These are phyloP conservation scores for Asarcornis scutulata DNA, from an alignment of 2,113 vertebrate genomes.

Conservation along the genomic window DNA sequence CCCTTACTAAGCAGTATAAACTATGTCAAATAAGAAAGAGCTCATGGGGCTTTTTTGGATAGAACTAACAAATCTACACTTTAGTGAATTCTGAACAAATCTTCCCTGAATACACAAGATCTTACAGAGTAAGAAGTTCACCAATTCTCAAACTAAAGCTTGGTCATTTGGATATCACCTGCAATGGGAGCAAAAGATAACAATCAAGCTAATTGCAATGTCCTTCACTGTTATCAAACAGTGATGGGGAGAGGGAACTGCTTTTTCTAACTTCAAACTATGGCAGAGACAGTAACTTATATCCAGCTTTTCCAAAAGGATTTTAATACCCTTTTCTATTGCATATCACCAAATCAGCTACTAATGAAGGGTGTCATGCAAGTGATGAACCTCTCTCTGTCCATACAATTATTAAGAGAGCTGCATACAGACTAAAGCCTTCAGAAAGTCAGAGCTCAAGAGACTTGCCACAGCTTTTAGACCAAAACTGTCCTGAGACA, in stretches of 20 bases:
- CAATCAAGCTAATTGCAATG: not conserved
- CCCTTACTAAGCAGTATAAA: conserved; percentile 51
- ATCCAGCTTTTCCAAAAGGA: not conserved
- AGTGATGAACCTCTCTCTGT: not conserved
- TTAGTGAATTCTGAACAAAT: conserved; percentile 25
- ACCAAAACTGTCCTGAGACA: not conserved
- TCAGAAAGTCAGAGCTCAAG: not conserved
- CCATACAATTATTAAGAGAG: not conserved
- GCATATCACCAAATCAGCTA: not conserved
- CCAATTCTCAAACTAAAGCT: not conserved
- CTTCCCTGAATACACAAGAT: not conserved
- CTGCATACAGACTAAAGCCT: not conserved
- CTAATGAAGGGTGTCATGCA: not conserved
- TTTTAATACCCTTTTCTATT: not conserved
- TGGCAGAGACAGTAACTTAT: not conserved
- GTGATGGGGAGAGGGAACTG: not conserved
- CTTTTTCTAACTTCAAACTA: not conserved
- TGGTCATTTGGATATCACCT: not conserved
- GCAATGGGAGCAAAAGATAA: not conserved
- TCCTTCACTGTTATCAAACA: not conserved
- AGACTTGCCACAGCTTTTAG: not conserved
- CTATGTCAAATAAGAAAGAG: conserved; percentile 37
- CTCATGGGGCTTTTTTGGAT: conserved; percentile 42
- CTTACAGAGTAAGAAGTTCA: not conserved
- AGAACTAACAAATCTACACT: conserved; percentile 41